Conservation (phyloP, 1,140 invertebrate genomes). For the Brachionus manjavacas region DNA sequence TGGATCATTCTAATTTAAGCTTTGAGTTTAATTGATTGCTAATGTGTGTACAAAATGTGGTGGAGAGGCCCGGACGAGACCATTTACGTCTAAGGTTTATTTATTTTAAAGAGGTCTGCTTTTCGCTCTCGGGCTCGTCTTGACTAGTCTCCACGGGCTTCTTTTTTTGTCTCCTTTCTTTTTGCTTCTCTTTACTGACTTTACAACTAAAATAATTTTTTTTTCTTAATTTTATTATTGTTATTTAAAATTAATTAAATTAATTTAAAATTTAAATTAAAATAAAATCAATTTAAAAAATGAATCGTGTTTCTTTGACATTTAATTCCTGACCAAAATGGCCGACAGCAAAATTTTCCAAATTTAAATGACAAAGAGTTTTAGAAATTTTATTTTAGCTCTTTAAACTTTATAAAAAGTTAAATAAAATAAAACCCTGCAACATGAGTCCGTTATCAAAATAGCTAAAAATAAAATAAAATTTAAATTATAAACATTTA, state of each 20-base stretch:
- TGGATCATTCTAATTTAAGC: not conserved
- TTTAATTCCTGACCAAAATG: too few relatives aligned
- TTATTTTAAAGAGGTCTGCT: not conserved
- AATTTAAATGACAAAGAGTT: too few relatives aligned
- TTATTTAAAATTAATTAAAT: conserved; percentile 35
- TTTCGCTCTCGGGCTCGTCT: not conserved
- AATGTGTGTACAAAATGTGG: not conserved
- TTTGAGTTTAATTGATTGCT: not conserved
- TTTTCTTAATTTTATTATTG: conserved; percentile 18
- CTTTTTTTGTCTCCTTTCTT: not conserved
- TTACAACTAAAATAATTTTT: not conserved
- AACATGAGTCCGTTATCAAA: too few relatives aligned
- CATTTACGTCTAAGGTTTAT: not conserved
- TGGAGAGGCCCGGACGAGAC: not conserved
- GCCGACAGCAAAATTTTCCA: too few relatives aligned
- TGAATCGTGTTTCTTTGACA: not conserved
- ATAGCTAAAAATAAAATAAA: too few relatives aligned
- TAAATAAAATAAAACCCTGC: too few relatives aligned
- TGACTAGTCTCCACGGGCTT: not conserved
- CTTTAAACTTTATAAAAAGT: too few relatives aligned
- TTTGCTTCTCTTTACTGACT: not conserved
- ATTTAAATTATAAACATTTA: too few relatives aligned
- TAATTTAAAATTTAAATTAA: conserved; percentile 26
- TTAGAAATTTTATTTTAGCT: too few relatives aligned
- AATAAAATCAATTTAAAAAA: conserved; percentile 34